Evolutionary conservation across 2,888 invertebrate genomes (phyloP).

Genomic region (Perdita meconis): DNA sequence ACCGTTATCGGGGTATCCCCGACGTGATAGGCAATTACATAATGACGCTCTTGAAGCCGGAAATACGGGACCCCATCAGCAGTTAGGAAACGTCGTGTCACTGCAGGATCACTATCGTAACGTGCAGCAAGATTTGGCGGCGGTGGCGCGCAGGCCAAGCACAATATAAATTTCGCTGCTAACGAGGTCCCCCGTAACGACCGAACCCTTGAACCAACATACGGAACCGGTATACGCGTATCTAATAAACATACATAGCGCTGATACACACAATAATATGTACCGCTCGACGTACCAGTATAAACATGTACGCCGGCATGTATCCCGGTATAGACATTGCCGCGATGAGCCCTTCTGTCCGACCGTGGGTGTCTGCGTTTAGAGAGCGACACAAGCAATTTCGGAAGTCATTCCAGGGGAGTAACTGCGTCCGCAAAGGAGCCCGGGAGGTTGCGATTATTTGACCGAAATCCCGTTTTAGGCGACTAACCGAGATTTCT

Average conservation of each 20-base stretch:
- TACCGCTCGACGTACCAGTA: conserved; percentile 26
- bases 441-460: conserved; percentile 19
- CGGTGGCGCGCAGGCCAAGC: background rate
- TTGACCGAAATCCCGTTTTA: conserved; percentile 42
- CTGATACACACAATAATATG: conserved; percentile 63
- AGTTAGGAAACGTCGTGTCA: conserved; percentile 48
- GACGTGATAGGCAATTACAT: conserved; percentile 44
- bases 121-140: conserved; percentile 48
- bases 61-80: conserved; percentile 46
- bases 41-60: conserved; percentile 24
- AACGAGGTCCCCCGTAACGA: conserved; percentile 58
- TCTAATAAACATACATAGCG: conserved; percentile 60
- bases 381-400: conserved; percentile 36
- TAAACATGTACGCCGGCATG: conserved; percentile 30
- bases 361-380: conserved; percentile 4
- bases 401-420: conserved; percentile 51
- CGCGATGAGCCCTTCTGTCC: background rate
- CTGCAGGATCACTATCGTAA: conserved; percentile 51
- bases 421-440: conserved; percentile 58
- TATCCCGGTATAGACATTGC: conserved; percentile 13
- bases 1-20: conserved; percentile 23
- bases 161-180: conserved; percentile 59
- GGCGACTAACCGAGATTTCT: conserved; percentile 20
- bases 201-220: conserved; percentile 52
- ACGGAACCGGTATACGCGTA: conserved; percentile 46